Evolutionary conservation across 1,140 invertebrate species (phyloP), one percentile per base, ranked within the genome.

Genomic region (Drosophila pallidifrons): DNA sequence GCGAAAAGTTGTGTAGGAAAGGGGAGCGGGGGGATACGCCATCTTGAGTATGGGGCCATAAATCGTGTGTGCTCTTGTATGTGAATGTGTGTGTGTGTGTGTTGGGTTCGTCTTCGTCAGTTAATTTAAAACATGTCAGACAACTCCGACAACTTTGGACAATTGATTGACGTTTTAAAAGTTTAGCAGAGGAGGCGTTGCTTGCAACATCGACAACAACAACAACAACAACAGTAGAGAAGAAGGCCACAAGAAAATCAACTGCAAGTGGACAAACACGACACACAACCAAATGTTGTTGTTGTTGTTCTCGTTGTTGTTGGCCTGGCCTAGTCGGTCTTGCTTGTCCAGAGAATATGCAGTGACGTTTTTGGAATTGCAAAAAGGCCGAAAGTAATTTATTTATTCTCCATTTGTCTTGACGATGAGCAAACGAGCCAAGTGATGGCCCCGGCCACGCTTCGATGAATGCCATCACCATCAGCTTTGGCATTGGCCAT

Each of bases 111-210:
- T 90, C 85, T 89, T 90, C 85, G 85, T 89, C 85, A 89, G 85
- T 89, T 89, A 89, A 89, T 89, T 89, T 89, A 89, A 89, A 89
- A 89, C 81, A 89, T 89, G 85, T 89, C 85, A 90, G 85, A 89
- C 86, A 89, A 79, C 86, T 90, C 85, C 66, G 85, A 90, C 85
- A 89, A 89, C 86, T 89, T 89, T 86, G 78, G 85, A 89, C 85
- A 90, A 90, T 89, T 89, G 85, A 89, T 89, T 89, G 85, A 89
- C 85, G 85, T 82, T 90, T 89, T 89, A 89, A 89, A 89, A 89
- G 86, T 89, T 89, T 89, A 81, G 76, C 68, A 76, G 61, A 72
- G 68, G 75, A 83, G 82, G 61, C 81, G 81, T 81, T 81, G 71
- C 82, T 66, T 76, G 75, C 54, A 78, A 61, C 81, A 75, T 47